Evolutionary conservation across 2,888 invertebrate species (phyloP), one percentile per base, ranked within the genome.

Genomic region (Diplazon laetatorius): DNA sequence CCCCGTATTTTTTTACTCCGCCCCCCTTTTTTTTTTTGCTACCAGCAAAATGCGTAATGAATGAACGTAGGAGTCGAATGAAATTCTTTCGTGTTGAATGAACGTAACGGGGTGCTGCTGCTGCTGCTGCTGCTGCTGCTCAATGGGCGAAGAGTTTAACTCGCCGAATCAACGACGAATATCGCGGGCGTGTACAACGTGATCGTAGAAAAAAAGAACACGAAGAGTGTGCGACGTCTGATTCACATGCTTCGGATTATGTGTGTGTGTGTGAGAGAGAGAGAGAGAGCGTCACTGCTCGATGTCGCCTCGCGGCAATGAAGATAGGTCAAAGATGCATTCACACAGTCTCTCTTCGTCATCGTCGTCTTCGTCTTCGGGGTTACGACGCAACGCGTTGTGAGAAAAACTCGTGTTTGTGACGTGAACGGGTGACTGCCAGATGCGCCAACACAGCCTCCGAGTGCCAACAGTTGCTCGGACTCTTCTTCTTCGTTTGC

Each of bases 271-370:
- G n/a, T n/a, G n/a, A n/a, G n/a, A n/a, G n/a, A n/a, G n/a, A n/a
- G n/a, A n/a, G n/a, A n/a, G n/a, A 16, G 66, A 46, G 16, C 42
- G 37, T 48, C 37, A 37, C 37, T 1, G 22, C 12, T 14, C 68
- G 63, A 65, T 16, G 68, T 44, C 18, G 42, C 22, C n/a, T 16
- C n/a, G 10, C 16, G 42, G 66, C 76, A 79, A 84, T 79, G 80
- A 82, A 85, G 83, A 76, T 76, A 69, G 84, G 86, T 85, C 85
- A 86, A 83, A 86, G 86, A 83, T 85, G 82, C 82, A 74, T 80
- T 66, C 44, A 44, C 44, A 44, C 30, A 30, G 71, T 60, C 71
- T 81, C 59, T 69, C 22, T n/a, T 52, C 20, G 50, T n/a, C 69
- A 16, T 71, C 44, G 60, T 25, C 48, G 70, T 68, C n/a, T n/a